Evolutionary conservation across 2,888 invertebrate species (phyloP), one percentile per base, ranked within the genome.

Genomic region (Chrysolina oricalcia): DNA sequence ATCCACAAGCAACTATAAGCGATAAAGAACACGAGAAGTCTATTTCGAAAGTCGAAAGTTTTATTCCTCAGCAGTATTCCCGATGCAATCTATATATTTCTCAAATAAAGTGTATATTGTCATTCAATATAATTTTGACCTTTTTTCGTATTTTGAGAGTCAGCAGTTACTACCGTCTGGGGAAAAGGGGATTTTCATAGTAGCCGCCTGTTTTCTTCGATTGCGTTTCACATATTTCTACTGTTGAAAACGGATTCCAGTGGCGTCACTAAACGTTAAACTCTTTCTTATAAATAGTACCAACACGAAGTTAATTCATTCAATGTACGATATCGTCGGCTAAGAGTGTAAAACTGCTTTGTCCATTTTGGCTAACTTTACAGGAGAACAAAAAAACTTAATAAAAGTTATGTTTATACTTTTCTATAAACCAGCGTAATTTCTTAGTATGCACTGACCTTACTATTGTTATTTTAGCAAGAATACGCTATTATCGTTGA

Each of bases 141-240:
- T 53, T 10, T 19, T 53, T 11, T 19, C 21, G 19, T 53, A 53
- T 17, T 53, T 53, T 53, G 17, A 19, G 19, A 53, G 53, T 53
- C 19, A 53, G 53, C 53, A 19, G 19, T 53, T 53, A 53, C 53
- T 2, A 21, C 21, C 53, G 21, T 21, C 53, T 17, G 17, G 53
- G 53, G 53, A 53, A 53, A 53, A 11, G 11, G 43, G 43, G 53
- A 53, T 53, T 53, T 53, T 19, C 21, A 19, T 53, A 53, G 53
- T 53, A 19, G 19, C 21, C 17, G 19, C 50, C 17, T 9, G 9
- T 53, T 53, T 21, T 53, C 53, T 21, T 53, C 8, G 53, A 53
- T 11, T 2, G 19, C 53, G 21, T 53, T 53, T 53, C 6, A 43
- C 53, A 19, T 19, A 53, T 17, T n/a, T 53, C 19, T 53, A 19